Evolutionary conservation across 2,113 vertebrate species (phyloP).

Genomic region (Microcebus jonahi): DNA sequence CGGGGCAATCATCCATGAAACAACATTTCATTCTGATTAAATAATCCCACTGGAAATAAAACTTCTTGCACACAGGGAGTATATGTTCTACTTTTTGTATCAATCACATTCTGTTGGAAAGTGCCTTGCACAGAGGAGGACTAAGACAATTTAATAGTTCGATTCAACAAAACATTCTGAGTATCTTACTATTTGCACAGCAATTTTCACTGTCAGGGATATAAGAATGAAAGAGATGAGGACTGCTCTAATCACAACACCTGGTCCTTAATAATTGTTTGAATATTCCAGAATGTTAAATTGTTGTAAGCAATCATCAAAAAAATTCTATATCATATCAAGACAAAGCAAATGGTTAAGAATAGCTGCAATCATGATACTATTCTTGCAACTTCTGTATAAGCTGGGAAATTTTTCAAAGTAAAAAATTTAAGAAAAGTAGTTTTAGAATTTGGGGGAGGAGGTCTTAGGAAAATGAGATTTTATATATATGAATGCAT

Average conservation of each 20-base stretch:
- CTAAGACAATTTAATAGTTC: background rate
- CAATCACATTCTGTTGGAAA: background rate
- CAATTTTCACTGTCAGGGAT: background rate
- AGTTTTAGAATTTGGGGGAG: background rate
- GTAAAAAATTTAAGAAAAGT: constrained; percentile 8
- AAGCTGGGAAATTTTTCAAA: background rate
- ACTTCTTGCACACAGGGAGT: background rate
- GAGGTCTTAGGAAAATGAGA: background rate
- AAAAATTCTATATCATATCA: background rate
- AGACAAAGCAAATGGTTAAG: background rate
- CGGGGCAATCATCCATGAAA: background rate
- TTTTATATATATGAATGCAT: background rate
- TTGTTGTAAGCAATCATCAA: background rate
- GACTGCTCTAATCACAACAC: background rate
- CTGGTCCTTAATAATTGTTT: background rate
- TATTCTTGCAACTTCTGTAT: background rate
- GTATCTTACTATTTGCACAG: background rate
- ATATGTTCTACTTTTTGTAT: background rate
- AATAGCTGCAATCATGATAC: background rate
- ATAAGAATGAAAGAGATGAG: background rate
- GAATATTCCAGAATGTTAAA: constrained; percentile 11
- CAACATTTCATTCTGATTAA: background rate
- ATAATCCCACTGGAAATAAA: background rate
- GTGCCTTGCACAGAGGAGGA: background rate
- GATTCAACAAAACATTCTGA: background rate